Conservation (phyloP, 2,797 vertebrate species). For the Linurgus olivaceus region DNA sequence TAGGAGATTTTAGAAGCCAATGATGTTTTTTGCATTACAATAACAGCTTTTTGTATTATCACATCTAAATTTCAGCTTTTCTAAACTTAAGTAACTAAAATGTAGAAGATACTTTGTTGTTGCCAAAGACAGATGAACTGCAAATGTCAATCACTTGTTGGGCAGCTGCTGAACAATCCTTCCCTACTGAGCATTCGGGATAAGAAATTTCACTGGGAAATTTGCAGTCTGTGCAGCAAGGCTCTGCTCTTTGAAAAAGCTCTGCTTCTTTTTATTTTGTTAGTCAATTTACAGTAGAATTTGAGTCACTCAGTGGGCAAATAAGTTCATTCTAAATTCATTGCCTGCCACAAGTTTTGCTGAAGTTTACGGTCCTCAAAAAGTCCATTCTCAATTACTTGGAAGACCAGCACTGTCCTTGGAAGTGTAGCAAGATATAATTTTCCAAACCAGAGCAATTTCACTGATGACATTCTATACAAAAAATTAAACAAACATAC, state of each 20-base stretch:
- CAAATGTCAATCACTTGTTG: neutral
- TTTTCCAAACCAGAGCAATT: conserved; percentile 50
- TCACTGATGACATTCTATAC: neutral
- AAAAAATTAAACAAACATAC: neutral
- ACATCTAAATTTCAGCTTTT: neutral
- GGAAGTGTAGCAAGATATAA: neutral
- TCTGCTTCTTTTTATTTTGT: conserved; percentile 7
- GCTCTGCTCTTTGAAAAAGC: neutral
- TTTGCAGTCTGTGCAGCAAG: neutral
- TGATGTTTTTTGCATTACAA: neutral
- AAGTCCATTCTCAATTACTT: neutral
- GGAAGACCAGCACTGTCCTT: neutral
- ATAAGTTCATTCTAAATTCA: neutral
- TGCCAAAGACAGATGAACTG: neutral
- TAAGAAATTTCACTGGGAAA: neutral
- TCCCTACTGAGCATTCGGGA: neutral
- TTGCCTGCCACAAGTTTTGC: neutral
- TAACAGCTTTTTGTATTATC: neutral
- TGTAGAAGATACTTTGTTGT: neutral
- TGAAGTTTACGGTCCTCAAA: conserved; percentile 19
- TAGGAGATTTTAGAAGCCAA: neutral
- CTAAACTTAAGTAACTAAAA: neutral
- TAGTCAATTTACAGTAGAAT: neutral
- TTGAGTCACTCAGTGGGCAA: neutral
- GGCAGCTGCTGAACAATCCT: neutral